Conservation (phyloP, 2,113 vertebrate species). For the Rhea americana region DNA sequence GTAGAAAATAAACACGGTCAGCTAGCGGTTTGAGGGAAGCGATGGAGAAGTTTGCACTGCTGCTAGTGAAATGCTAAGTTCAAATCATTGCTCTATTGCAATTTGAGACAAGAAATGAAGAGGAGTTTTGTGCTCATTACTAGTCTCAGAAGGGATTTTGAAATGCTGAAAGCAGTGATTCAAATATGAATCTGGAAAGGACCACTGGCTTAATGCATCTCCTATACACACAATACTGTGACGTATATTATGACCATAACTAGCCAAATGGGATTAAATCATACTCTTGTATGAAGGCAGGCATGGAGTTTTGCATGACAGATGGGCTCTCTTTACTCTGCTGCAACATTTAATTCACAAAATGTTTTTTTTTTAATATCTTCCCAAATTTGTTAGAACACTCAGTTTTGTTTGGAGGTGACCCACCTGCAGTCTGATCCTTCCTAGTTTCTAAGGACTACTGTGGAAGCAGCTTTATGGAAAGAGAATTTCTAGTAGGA, state of each 20-base stretch:
- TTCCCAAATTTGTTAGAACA: background rate
- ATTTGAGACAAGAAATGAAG: background rate
- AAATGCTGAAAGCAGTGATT: background rate
- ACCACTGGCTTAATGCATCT: background rate
- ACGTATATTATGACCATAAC: background rate
- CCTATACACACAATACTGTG: background rate
- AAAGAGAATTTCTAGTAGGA: conserved; percentile 11
- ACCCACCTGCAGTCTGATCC: background rate
- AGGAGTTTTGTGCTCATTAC: background rate
- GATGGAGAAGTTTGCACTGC: background rate
- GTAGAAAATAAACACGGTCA: conserved; percentile 32
- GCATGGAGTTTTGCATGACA: background rate
- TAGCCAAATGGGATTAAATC: background rate
- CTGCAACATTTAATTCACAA: background rate
- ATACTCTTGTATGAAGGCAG: background rate
- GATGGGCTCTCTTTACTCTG: background rate
- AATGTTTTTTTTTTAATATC: background rate
- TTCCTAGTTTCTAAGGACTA: background rate
- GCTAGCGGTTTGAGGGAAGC: background rate
- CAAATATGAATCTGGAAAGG: background rate
- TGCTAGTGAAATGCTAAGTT: background rate
- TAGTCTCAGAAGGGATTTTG: background rate
- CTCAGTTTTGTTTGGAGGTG: background rate
- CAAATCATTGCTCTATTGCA: background rate
- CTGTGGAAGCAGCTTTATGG: conserved; percentile 3